These are phyloP conservation scores for Tricholauxania praeusta DNA, from an alignment of 2,888 invertebrate genomes.

Conservation along the genomic window DNA sequence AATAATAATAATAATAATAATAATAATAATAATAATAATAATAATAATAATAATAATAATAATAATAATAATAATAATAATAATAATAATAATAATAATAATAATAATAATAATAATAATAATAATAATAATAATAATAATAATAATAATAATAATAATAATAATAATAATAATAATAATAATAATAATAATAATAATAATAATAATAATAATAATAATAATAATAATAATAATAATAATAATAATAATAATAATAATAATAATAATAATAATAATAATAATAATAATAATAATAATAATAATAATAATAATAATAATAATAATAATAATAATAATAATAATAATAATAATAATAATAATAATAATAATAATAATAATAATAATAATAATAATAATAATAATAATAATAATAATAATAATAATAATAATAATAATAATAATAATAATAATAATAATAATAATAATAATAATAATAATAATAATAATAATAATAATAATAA, in stretches of 20 bases:
- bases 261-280: not conserved
- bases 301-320: constrained; percentile 1
- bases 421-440: too few relatives aligned
- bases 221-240: not conserved
- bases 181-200: constrained; percentile 9
- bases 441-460: too few relatives aligned
- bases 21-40: constrained; percentile 6
- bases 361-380: not conserved
- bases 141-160: too few relatives aligned
- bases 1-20: too few relatives aligned
- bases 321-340: constrained; percentile 9
- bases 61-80: constrained; percentile 7
- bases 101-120: not conserved
- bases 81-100: not conserved
- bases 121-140: not conserved
- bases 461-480: too few relatives aligned
- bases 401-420: constrained; percentile 3
- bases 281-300: too few relatives aligned
- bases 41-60: constrained; percentile 11
- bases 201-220: constrained; percentile 7
- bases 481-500: too few relatives aligned
- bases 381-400: not conserved
- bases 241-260: not conserved
- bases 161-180: constrained; percentile 6
- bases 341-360: constrained; percentile 7